Evolutionary conservation across 2,113 vertebrate species (phyloP).

Genomic region (Etheostoma spectabile): DNA sequence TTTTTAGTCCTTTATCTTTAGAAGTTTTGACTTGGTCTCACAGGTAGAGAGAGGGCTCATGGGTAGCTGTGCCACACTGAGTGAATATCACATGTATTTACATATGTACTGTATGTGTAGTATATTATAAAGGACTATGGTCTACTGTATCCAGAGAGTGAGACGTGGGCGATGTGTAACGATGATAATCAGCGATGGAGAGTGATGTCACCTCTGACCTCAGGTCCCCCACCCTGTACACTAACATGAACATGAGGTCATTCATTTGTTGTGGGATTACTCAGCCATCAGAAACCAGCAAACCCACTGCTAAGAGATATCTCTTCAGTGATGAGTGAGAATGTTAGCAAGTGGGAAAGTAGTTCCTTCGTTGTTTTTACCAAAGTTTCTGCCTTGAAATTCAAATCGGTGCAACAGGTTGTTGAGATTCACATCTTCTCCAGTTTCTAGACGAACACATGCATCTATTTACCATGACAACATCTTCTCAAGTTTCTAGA

Average conservation of each 20-base stretch:
- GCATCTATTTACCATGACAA: too few species aligned
- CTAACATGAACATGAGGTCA: constrained; percentile 21
- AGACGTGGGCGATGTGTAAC: constrained; percentile 9
- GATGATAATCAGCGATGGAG: constrained; percentile 19
- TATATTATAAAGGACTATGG: constrained; percentile 57
- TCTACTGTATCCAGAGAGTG: constrained; percentile 49
- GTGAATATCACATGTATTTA: constrained; percentile 23
- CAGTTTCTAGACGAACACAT: too few species aligned
- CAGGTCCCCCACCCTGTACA: constrained; percentile 28
- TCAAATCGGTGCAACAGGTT: neutral
- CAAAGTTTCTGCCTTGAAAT: neutral
- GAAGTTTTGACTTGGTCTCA: neutral
- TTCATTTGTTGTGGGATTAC: constrained; percentile 27
- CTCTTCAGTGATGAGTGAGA: neutral
- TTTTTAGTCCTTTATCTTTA: neutral
- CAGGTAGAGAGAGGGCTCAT: neutral
- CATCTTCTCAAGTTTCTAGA: too few species aligned
- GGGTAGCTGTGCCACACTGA: constrained; percentile 38
- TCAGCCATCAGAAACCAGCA: constrained; percentile 60
- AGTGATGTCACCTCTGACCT: constrained; percentile 46
- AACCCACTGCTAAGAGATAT: neutral
- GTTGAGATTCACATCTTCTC: too few species aligned
- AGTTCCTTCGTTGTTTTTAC: neutral
- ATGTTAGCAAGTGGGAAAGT: neutral
- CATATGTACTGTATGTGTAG: constrained; percentile 22